Conservation (phyloP, 2,888 invertebrate species). For the Drosophila crucigera region DNA sequence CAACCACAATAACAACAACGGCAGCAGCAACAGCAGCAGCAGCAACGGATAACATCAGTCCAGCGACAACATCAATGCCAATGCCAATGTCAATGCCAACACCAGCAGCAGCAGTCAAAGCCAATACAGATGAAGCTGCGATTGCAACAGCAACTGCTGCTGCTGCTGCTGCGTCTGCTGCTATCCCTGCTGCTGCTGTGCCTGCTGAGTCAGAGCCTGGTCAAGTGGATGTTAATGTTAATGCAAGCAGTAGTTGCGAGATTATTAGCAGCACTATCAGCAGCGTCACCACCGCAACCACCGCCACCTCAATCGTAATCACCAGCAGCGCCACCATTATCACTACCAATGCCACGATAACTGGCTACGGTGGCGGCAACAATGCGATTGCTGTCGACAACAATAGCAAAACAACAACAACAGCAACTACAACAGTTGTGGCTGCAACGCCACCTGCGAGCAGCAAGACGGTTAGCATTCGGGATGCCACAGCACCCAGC, state of each 20-base stretch:
- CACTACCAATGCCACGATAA: conserved; percentile 12
- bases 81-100: not conserved
- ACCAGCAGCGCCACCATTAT: conserved; percentile 1
- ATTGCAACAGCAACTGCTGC: not conserved
- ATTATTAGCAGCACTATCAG: conserved; percentile 19
- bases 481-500: conserved; percentile 33
- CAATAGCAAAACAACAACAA: conserved; percentile 10
- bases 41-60: conserved; percentile 12
- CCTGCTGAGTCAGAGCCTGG: conserved; percentile 31
- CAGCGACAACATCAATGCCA: conserved; percentile 1
- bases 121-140: not conserved
- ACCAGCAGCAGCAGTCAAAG: not conserved
- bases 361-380: conserved; percentile 2
- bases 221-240: conserved; percentile 55
- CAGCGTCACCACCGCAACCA: conserved; percentile 17
- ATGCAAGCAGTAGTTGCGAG: conserved; percentile 35
- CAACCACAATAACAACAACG: conserved; percentile 3
- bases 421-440: conserved; percentile 19
- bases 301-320: conserved; percentile 15
- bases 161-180: not conserved
- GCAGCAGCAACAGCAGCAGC: conserved; percentile 15
- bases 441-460: conserved; percentile 43
- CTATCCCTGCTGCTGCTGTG: conserved; percentile 16
- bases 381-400: conserved; percentile 11
- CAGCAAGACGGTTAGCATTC: conserved; percentile 38